Conservation (phyloP, 1,140 invertebrate genomes). For the Diploscapter pachys region DNA sequence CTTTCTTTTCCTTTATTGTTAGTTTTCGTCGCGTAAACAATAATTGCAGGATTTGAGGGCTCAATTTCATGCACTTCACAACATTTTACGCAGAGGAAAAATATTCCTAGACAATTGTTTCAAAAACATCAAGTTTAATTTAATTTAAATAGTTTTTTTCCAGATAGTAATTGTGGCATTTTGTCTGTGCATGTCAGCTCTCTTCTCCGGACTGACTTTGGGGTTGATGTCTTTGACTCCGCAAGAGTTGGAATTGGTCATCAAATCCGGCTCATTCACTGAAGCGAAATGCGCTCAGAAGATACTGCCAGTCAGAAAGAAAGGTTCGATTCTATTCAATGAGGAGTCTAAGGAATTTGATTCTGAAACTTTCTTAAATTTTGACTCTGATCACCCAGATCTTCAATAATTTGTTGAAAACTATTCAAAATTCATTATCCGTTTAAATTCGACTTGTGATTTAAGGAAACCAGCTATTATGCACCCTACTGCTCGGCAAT, state of each 20-base stretch:
- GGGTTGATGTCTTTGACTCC: slow-evolving; percentile 82
- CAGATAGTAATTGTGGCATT: slow-evolving; percentile 72
- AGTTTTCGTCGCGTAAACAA: too few relatives aligned
- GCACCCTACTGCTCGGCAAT: slow-evolving; percentile 62
- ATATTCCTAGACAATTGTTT: neutral
- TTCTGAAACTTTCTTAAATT: neutral
- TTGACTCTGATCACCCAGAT: too few relatives aligned
- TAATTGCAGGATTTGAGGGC: too few relatives aligned
- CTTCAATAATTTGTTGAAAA: too few relatives aligned
- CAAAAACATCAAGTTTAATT: neutral
- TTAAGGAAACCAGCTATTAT: slow-evolving; percentile 49
- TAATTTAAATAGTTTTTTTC: slow-evolving; percentile 56
- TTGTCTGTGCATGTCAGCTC: slow-evolving; percentile 79
- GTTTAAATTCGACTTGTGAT: neutral
- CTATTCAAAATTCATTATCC: too few relatives aligned
- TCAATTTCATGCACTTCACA: too few relatives aligned
- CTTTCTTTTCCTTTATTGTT: too few relatives aligned
- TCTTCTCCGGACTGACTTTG: slow-evolving; percentile 91
- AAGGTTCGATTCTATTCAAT: slow-evolving; percentile 7
- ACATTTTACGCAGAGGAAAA: neutral
- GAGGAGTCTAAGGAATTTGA: slow-evolving; percentile 21
- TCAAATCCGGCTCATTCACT: slow-evolving; percentile 49
- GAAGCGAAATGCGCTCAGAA: slow-evolving; percentile 47
- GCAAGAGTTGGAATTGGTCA: slow-evolving; percentile 52
- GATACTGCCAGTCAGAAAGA: slow-evolving; percentile 48